Evolutionary conservation across 2,888 invertebrate species (phyloP).

Genomic region (Drosophila antonietae): DNA sequence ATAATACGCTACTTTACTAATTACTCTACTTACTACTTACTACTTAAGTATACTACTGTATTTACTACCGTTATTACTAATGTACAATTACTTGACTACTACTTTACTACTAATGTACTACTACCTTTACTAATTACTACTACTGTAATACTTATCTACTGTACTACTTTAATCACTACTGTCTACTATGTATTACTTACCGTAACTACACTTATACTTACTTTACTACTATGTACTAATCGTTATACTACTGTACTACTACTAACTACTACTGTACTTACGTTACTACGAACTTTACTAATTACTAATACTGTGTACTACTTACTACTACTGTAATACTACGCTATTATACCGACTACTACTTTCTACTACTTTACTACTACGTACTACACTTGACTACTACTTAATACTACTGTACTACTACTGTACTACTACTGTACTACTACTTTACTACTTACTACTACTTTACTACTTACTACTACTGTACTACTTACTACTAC

Average conservation of each 20-base stretch:
- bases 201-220: too few relatives aligned
- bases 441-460: background rate
- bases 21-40: background rate
- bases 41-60: background rate
- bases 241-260: too few relatives aligned
- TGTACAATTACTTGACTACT: too few relatives aligned
- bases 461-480: background rate
- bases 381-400: background rate
- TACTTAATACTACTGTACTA: background rate
- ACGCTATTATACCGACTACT: too few relatives aligned
- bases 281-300: background rate
- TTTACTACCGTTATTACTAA: background rate
- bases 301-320: background rate
- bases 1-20: background rate
- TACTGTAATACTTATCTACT: background rate
- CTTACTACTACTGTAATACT: too few relatives aligned
- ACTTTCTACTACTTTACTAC: too few relatives aligned
- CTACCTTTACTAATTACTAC: background rate
- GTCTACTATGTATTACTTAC: too few relatives aligned
- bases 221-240: too few relatives aligned
- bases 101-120: background rate
- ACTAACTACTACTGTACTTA: background rate
- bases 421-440: background rate
- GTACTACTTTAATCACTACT: background rate
- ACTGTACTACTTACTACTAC: too few relatives aligned